Base-by-base conservation (phyloP, 1,140 invertebrate species). In the Coenobita brevimanus region DNA sequence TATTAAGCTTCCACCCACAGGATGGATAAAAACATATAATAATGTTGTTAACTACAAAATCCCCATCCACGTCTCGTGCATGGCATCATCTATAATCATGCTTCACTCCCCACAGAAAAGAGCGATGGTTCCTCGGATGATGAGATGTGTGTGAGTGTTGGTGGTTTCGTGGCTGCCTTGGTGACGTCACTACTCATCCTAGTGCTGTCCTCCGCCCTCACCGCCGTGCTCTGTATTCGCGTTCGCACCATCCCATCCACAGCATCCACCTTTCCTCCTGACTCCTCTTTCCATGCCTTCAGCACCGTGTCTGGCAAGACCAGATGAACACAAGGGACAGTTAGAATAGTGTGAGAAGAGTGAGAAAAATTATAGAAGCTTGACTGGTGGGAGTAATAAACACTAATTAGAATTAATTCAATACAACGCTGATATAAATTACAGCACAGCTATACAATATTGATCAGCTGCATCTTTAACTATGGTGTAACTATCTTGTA, bases 91-190 rank as follows among this genome's bases (percentile, higher is more conserved):
- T n/a, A n/a, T 50, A 50, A 67, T 10, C 62, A 24, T 67, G n/a
- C 62, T n/a, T 17, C 46, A 50, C 17, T 50, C 17, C 46, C 46
- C 17, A 50, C 46, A 50, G 46, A 50, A 50, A 50, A 50, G 46
- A 50, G 6, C 6, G 46, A 6, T 50, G 67, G 43, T 36, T 71
- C 50, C 50, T n/a, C 13, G 8, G 38, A 82, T 24, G 92, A 92
- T 30, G 92, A 92, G 24, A 91, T 94, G 38, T 94, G 93, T 85
- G 91, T 94, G 91, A 91, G 93, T 0, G 91, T 91, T n/a, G 89
- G 91, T n/a, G 92, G 91, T 76, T 94, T 94, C 90, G 90, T 93
- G 1, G 90, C 92, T 6, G 91, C 91, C 8, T 91, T 92, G 0
- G 90, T 91, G 21, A 82, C 93, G 27, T 89, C 93, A 82, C 91